Conservation (phyloP, 2,888 invertebrate genomes). For the Hirtodrosophila histrioides region DNA sequence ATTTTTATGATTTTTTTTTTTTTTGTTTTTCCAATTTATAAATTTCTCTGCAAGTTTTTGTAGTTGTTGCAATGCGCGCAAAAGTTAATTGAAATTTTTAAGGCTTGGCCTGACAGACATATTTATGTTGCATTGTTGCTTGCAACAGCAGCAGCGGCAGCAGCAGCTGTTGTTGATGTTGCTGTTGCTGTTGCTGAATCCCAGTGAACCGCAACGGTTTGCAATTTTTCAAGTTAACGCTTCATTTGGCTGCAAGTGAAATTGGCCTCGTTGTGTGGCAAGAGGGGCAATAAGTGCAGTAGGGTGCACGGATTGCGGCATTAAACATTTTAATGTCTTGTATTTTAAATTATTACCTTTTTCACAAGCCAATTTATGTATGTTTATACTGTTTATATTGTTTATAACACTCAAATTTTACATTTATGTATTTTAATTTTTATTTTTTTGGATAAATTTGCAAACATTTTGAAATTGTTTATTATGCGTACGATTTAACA, state of each 20-base stretch:
- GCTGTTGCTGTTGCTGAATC: slow-evolving; percentile 40
- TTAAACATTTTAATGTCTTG: slow-evolving; percentile 25
- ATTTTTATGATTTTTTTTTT: slow-evolving; percentile 1
- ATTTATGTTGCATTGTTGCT: slow-evolving; percentile 59
- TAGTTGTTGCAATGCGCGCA: slow-evolving; percentile 29
- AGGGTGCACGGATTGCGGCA: slow-evolving; percentile 16
- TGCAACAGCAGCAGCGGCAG: slow-evolving; percentile 30
- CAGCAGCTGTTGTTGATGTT: slow-evolving; percentile 20
- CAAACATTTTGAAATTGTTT: slow-evolving; percentile 23
- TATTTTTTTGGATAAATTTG: slow-evolving; percentile 24
- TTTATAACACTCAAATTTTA: neutral
- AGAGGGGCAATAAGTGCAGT: neutral
- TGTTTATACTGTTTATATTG: slow-evolving; percentile 9
- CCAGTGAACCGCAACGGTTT: slow-evolving; percentile 74
- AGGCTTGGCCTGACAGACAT: slow-evolving; percentile 54
- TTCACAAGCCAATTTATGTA: slow-evolving; percentile 10
- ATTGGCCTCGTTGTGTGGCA: slow-evolving; percentile 36
- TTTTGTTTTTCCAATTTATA: slow-evolving; percentile 3
- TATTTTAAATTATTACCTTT: slow-evolving; percentile 21
- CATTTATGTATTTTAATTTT: slow-evolving; percentile 13
- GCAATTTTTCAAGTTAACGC: slow-evolving; percentile 74
- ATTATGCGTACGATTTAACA: slow-evolving; percentile 13
- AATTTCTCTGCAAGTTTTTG: slow-evolving; percentile 17
- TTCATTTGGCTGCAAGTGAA: slow-evolving; percentile 72
- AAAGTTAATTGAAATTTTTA: slow-evolving; percentile 75